phyloP scores from a whole-genome alignment of 2,113 vertebrate species.

The Pituophis catenifer region DNA sequence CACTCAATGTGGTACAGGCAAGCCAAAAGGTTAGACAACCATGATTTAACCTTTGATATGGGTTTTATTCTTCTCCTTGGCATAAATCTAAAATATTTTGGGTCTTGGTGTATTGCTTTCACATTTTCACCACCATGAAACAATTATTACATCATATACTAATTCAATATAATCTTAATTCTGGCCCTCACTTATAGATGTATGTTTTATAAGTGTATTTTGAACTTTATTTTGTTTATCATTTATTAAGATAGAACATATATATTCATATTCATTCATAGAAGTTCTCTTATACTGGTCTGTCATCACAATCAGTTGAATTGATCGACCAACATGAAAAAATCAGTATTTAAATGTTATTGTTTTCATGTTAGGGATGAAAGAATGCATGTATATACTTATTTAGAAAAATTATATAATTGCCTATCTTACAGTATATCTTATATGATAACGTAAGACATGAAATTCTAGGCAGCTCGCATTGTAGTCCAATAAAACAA shows the following conservation, averaged over 20 bases:
- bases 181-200: too few relatives aligned
- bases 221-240: too few relatives aligned
- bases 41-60: neutral
- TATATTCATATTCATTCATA: too few relatives aligned
- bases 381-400: neutral
- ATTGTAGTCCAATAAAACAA: neutral
- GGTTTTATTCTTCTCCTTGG: neutral
- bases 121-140: neutral
- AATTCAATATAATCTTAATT: too few relatives aligned
- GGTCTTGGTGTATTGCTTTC: neutral
- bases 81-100: neutral
- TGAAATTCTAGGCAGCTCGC: neutral
- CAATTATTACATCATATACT: neutral
- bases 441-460: neutral
- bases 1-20: too few relatives aligned
- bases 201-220: too few relatives aligned
- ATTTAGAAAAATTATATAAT: neutral
- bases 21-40: too few relatives aligned
- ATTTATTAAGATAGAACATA: too few relatives aligned
- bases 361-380: neutral
- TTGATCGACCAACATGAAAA: too few relatives aligned
- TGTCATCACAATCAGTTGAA: too few relatives aligned
- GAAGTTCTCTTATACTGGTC: too few relatives aligned
- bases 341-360: neutral
- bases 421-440: neutral